Base-by-base conservation (phyloP, 2,113 vertebrate genomes). In the Euleptes europaea region DNA sequence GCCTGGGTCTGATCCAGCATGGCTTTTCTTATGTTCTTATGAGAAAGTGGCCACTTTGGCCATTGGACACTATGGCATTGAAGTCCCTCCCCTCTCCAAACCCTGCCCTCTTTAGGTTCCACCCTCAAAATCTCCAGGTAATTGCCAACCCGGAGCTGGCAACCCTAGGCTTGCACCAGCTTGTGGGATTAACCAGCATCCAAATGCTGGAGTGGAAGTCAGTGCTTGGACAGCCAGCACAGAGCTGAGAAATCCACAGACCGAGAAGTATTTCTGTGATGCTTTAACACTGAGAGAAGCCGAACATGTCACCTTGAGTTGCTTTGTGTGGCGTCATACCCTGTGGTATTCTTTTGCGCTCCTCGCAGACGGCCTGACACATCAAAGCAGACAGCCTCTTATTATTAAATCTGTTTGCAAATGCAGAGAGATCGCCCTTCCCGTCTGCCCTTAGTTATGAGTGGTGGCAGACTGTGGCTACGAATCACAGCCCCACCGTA, bases 361-460 rank as follows among this genome's bases (percentile, higher is more conserved):
- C 42, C 89, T 93, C 85, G 84, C 77, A 47, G 92, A 86, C 84
- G 91, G 86, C 82, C 77, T 93, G 91, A 94, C 92, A 93, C 88
- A 85, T 86, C 21, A 91, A 92, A 90, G 87, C 88, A 91, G 95
- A 93, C 92, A 93, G 87, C 85, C 88, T 84, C 84, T 92, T 92
- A 91, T 94, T 92, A 94, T 92, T 94, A 95, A 95, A 94, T 95
- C 93, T 94, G 89, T 94, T 95, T 95, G 92, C 93, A 94, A 92
- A 95, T 90, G 92, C 86, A 85, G 88, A 83, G 71, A 35, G 90
- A 90, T 93, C 80, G 87, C 91, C 93, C 85, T 83, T 89, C 89
- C 92, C 83, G 88, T 88, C 78, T 90, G 80, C 77, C 88, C 90
- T 82, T 82, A 84, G 49, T 85, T 92, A 87, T 87, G 89, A 93